Conservation (phyloP, 1,140 invertebrate genomes). For the Heliconius congener region DNA sequence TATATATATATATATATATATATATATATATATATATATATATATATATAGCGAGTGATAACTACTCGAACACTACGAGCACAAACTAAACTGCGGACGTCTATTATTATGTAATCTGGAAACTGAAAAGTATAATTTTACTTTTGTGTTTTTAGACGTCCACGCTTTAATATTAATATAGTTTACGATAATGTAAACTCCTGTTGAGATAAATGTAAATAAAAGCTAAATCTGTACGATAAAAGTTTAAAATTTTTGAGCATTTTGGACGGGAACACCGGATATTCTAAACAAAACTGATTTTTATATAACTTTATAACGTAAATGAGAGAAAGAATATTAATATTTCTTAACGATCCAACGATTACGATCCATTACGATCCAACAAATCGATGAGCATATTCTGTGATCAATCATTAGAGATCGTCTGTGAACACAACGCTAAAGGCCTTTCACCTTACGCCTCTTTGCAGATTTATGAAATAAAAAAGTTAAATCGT, state of each 20-base stretch:
- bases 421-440: too few relatives aligned
- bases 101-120: background rate
- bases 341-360: too few relatives aligned
- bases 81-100: background rate
- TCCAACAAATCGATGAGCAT: too few relatives aligned
- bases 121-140: background rate
- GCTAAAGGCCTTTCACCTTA: too few relatives aligned
- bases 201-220: background rate
- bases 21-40: too few relatives aligned
- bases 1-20: too few relatives aligned
- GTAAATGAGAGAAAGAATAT: background rate
- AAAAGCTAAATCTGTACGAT: background rate
- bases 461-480: too few relatives aligned
- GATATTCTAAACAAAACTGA: background rate
- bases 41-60: background rate
- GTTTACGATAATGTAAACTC: slow-evolving; percentile 1
- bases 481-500: background rate
- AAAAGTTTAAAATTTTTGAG: background rate
- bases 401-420: too few relatives aligned
- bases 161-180: background rate
- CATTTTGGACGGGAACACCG: background rate
- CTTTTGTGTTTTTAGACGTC: background rate
- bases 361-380: too few relatives aligned
- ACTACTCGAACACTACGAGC: background rate
- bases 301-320: background rate